Percentiles rank a stretch among this genome's conserved stretches.
Evolutionary conservation across 2,888 invertebrate species (phyloP).

Genomic region (Caenorhabditis becei): DNA sequence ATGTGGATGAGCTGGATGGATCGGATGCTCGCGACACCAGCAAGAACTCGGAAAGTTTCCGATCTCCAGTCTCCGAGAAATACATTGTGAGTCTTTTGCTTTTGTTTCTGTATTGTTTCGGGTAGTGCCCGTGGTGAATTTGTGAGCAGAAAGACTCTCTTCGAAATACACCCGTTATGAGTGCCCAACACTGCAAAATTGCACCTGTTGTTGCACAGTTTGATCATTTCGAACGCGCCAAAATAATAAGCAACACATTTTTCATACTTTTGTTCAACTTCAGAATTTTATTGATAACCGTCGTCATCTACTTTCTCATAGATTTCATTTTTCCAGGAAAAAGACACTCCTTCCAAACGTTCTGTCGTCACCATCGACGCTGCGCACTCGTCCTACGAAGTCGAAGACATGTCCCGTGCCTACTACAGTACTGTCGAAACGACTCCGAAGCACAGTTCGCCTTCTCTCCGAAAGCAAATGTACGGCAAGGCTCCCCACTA

Average conservation of each 20-base stretch:
- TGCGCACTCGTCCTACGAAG: constrained; percentile 26
- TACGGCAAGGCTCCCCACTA: constrained; percentile 31
- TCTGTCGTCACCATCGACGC: constrained; percentile 57
- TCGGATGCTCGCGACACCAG: constrained; percentile 15
- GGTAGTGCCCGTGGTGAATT: not conserved
- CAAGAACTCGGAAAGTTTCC: constrained; percentile 14
- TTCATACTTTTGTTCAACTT: not conserved
- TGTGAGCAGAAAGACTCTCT: not conserved
- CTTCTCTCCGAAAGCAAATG: constrained; percentile 49
- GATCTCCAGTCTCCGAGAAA: constrained; percentile 20
- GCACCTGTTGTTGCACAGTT: not conserved
- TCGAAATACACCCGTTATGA: too few relatives aligned
- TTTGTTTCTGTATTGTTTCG: too few relatives aligned
- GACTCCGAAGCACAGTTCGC: constrained; percentile 37
- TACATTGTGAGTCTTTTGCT: constrained; percentile 24
- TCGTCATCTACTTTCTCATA: too few relatives aligned
- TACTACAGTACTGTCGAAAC: constrained; percentile 49
- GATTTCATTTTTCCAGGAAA: constrained; percentile 25
- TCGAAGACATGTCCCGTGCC: constrained; percentile 8
- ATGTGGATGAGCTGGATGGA: constrained; percentile 46
- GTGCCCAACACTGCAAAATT: too few relatives aligned
- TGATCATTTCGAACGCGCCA: not conserved
- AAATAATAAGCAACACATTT: not conserved
- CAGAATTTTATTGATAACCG: too few relatives aligned
- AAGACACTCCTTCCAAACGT: constrained; percentile 48